These are phyloP conservation scores for Folsomia candida DNA, from an alignment of 2,888 invertebrate genomes.

Conservation along the genomic window DNA sequence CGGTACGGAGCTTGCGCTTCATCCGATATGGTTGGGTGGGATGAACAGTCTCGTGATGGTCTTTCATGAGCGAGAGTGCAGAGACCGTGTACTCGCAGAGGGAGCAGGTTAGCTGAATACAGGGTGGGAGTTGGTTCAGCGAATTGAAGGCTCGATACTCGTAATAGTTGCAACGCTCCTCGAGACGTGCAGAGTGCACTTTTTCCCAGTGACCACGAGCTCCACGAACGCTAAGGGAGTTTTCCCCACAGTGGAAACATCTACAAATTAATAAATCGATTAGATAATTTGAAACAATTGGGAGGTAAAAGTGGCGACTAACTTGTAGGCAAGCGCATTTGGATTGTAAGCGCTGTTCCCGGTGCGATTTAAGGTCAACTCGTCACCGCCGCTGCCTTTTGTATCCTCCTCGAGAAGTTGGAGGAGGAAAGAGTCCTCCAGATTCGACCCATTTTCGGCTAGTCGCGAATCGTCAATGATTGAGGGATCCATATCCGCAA, in stretches of 20 bases:
- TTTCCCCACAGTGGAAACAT: constrained; percentile 54
- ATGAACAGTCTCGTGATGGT: constrained; percentile 38
- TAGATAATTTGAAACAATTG: no score
- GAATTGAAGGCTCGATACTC: constrained; percentile 27
- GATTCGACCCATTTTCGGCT: no score
- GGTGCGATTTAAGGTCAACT: background rate
- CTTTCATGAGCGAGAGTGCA: constrained; percentile 20
- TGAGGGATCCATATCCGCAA: background rate
- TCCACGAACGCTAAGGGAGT: constrained; percentile 47
- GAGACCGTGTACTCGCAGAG: constrained; percentile 37
- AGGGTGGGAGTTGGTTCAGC: constrained; percentile 20
- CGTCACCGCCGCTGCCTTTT: no score
- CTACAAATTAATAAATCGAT: constrained; percentile 48
- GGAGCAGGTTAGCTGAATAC: constrained; percentile 30
- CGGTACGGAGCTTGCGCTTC: constrained; percentile 10
- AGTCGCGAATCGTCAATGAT: background rate
- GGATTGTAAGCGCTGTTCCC: no score
- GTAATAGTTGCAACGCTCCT: constrained; percentile 30
- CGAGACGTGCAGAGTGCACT: constrained; percentile 19
- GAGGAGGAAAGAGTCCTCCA: no score
- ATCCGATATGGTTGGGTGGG: constrained; percentile 26
- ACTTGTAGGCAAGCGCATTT: constrained; percentile 20
- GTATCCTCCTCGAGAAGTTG: background rate
- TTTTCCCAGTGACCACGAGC: constrained; percentile 35
- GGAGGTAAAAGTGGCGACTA: background rate